phyloP scores from a whole-genome alignment of 92 coral and sea anemone species.

The Siderastrea radians region DNA sequence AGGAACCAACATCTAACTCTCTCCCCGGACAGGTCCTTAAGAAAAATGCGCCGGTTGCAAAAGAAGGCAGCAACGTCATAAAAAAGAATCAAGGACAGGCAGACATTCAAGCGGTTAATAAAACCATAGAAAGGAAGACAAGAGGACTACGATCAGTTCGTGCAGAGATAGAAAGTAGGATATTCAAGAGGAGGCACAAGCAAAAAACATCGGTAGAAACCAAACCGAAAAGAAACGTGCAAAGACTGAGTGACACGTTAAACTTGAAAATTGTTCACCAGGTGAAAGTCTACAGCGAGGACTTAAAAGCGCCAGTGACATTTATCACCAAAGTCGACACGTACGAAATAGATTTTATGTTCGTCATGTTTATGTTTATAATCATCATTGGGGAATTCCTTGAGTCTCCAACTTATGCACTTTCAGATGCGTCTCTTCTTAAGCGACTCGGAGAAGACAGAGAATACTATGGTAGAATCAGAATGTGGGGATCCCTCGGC shows the following conservation, averaged over 20 bases:
- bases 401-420: constrained; percentile 90
- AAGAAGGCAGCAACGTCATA: too few species aligned
- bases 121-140: neutral
- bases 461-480: constrained; percentile 84
- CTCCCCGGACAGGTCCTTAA: neutral
- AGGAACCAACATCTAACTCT: neutral
- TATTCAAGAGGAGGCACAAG: neutral
- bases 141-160: neutral
- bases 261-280: constrained; percentile 1
- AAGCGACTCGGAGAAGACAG: constrained; percentile 86
- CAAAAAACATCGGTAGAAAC: neutral
- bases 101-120: neutral
- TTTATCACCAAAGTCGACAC: constrained; percentile 66
- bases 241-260: neutral
- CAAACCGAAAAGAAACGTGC: neutral
- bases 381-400: constrained; percentile 90
- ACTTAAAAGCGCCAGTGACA: constrained; percentile 45
- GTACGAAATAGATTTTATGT: constrained; percentile 72
- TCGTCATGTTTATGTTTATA: constrained; percentile 73
- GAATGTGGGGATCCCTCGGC: constrained; percentile 95
- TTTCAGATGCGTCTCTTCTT: constrained; percentile 94
- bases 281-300: constrained; percentile 33
- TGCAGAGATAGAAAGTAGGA: neutral
- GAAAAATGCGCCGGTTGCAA: neutral
- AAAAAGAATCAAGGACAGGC: neutral